Evolutionary conservation across 2,888 invertebrate species (phyloP).

Genomic region (Tetragnatha montana): DNA sequence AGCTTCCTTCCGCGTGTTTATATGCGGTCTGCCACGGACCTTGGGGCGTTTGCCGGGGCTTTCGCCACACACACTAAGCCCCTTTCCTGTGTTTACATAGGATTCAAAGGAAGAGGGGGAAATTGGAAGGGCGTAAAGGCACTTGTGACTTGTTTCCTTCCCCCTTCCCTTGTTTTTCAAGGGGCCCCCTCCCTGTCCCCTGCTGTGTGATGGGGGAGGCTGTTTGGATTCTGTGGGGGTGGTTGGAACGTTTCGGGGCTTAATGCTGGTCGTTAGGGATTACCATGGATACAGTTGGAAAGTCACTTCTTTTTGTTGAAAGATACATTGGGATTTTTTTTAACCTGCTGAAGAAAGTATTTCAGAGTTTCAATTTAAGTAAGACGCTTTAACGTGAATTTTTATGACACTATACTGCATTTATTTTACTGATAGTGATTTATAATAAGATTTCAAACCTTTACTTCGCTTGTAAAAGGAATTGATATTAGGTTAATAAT

Average conservation of each 20-base stretch:
- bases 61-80: conserved; percentile 43
- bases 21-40: conserved; percentile 53
- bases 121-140: conserved; percentile 9
- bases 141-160: conserved; percentile 12
- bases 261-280: background rate
- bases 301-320: too few species aligned
- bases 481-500: too few species aligned
- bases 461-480: too few species aligned
- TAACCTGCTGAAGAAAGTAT: too few species aligned
- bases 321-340: too few species aligned
- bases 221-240: background rate
- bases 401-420: too few species aligned
- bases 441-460: too few species aligned
- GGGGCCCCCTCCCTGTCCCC: background rate
- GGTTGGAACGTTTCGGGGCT: background rate
- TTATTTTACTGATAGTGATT: too few species aligned
- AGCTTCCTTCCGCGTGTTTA: conserved; percentile 54
- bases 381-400: too few species aligned
- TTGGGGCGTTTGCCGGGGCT: conserved; percentile 27
- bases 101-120: conserved; percentile 17
- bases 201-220: conserved; percentile 7
- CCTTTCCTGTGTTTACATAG: conserved; percentile 55
- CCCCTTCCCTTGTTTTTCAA: background rate
- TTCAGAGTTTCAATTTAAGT: too few species aligned
- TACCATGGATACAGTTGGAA: too few species aligned